Percentiles rank a stretch among this genome's conserved stretches.
These are phyloP conservation scores for Buceros bicornis DNA, from an alignment of 2,797 vertebrate genomes.

Conservation along the genomic window DNA sequence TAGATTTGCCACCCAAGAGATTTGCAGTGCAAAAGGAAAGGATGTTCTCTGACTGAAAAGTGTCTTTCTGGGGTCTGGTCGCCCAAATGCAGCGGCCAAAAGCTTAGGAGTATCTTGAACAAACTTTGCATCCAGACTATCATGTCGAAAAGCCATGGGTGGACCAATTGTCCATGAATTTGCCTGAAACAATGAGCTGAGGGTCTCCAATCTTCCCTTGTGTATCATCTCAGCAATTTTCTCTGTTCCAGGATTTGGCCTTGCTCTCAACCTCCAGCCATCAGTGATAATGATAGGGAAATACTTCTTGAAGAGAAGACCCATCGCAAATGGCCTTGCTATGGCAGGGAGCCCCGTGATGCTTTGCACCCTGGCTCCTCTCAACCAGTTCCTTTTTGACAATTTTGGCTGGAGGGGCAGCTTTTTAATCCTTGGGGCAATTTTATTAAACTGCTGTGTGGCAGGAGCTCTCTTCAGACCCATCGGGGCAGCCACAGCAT, in stretches of 20 bases:
- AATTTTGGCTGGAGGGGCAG: slow-evolving; percentile 88
- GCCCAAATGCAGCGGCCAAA: neutral
- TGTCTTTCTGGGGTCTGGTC: neutral
- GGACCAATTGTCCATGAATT: neutral
- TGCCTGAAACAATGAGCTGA: neutral
- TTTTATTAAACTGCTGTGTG: slow-evolving; percentile 88
- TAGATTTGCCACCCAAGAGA: neutral
- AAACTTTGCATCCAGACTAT: neutral
- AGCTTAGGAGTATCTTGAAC: neutral
- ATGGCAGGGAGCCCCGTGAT: slow-evolving; percentile 89
- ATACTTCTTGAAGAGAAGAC: slow-evolving; percentile 85
- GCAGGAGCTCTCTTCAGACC: slow-evolving; percentile 88
- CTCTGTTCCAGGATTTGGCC: slow-evolving; percentile 82
- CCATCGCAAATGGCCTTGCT: slow-evolving; percentile 85
- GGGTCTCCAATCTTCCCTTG: neutral
- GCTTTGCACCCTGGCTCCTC: slow-evolving; percentile 83
- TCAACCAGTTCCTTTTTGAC: slow-evolving; percentile 84
- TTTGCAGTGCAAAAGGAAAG: neutral
- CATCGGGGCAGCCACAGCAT: slow-evolving; percentile 4
- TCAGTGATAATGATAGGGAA: slow-evolving; percentile 90
- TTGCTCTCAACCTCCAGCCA: slow-evolving; percentile 88
- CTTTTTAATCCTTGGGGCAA: slow-evolving; percentile 86
- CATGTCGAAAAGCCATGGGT: neutral
- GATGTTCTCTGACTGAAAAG: accelerated
- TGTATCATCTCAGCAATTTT: neutral